These are phyloP conservation scores for Pogonomyrmex californicus DNA, from an alignment of 1,140 invertebrate species.

Conservation along the genomic window DNA sequence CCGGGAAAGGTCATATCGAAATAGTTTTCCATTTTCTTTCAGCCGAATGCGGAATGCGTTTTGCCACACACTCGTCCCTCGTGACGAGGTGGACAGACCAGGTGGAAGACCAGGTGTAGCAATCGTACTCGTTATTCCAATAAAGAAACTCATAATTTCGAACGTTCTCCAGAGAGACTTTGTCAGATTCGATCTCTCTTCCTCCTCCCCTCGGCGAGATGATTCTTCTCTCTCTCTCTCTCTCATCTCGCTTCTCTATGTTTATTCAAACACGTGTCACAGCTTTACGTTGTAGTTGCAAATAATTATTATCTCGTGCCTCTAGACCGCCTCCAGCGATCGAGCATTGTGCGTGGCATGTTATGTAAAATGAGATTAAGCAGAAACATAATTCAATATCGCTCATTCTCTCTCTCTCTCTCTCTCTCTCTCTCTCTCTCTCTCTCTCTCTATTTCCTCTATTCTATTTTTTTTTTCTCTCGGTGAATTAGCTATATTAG, in stretches of 20 bases:
- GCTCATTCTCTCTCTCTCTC: too few relatives aligned
- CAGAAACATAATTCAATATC: background rate
- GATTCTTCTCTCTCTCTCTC: too few relatives aligned
- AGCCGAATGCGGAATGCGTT: background rate
- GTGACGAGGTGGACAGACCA: too few relatives aligned
- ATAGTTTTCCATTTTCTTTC: background rate
- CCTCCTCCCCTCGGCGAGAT: background rate
- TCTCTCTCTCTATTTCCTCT: background rate
- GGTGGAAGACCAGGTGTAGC: background rate
- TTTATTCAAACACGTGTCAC: background rate
- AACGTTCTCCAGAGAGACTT: background rate
- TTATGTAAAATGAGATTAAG: slow-evolving; percentile 36
- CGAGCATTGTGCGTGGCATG: background rate
- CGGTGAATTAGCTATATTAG: background rate
- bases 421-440: background rate
- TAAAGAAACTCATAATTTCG: background rate
- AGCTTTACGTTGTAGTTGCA: background rate
- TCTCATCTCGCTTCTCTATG: background rate
- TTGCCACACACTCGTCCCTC: too few relatives aligned
- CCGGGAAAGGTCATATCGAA: background rate
- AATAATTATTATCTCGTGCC: background rate
- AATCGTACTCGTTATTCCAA: background rate
- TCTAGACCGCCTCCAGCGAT: background rate
- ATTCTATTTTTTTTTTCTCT: background rate
- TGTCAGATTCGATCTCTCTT: background rate